A percentile compares a stretch with the other conserved stretches of the same genome.
Evolutionary conservation across 2,888 invertebrate genomes (phyloP).

Genomic region (Drosophila mimica): DNA sequence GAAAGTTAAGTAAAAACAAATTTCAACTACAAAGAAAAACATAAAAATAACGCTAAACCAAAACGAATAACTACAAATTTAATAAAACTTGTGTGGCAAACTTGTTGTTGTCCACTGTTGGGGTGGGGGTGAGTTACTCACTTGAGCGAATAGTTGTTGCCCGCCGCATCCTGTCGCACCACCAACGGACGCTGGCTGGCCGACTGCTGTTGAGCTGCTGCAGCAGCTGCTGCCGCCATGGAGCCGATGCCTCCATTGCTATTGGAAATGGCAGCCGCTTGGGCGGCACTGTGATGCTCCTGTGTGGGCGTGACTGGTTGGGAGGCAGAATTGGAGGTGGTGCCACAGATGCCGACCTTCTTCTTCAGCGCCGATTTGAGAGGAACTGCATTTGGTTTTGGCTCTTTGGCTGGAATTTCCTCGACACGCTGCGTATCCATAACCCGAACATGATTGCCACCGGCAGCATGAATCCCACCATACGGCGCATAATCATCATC

Average conservation of each 20-base stretch:
- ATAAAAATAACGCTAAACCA: slow-evolving; percentile 20
- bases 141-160: slow-evolving; percentile 92
- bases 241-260: slow-evolving; percentile 74
- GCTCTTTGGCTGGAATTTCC: slow-evolving; percentile 97
- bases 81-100: not conserved
- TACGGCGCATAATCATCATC: slow-evolving; percentile 87
- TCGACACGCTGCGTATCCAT: slow-evolving; percentile 93
- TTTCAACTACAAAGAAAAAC: slow-evolving; percentile 47
- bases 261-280: slow-evolving; percentile 68
- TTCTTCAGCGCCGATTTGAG: slow-evolving; percentile 97
- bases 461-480: slow-evolving; percentile 85
- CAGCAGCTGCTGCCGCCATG: slow-evolving; percentile 73
- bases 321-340: slow-evolving; percentile 72
- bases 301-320: slow-evolving; percentile 90
- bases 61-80: slow-evolving; percentile 12
- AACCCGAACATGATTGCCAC: slow-evolving; percentile 87
- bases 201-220: slow-evolving; percentile 73
- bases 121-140: slow-evolving; percentile 85
- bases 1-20: slow-evolving; percentile 44
- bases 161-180: slow-evolving; percentile 90
- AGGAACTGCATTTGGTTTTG: slow-evolving; percentile 95
- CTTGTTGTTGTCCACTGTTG: not conserved
- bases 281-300: slow-evolving; percentile 84
- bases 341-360: slow-evolving; percentile 85
- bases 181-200: slow-evolving; percentile 87